A percentile compares a stretch with the other conserved stretches of the same genome.
These are phyloP conservation scores for Drosophila cracens DNA, from an alignment of 2,888 invertebrate genomes.

Conservation along the genomic window DNA sequence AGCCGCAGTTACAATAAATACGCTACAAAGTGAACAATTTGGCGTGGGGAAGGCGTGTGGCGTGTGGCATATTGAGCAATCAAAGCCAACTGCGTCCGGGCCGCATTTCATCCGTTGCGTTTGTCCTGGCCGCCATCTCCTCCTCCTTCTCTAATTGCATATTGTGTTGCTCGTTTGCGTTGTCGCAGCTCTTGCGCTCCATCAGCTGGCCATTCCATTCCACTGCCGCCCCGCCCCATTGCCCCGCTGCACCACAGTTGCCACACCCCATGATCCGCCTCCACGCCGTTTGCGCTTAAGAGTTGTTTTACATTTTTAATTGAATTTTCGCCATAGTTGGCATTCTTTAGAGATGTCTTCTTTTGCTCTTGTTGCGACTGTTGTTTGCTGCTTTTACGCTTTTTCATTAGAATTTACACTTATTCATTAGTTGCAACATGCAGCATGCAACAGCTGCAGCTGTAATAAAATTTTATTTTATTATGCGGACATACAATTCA, in stretches of 20 bases:
- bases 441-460: constrained; percentile 77
- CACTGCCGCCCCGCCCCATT: neutral
- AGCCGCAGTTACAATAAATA: constrained; percentile 70
- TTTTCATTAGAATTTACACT: constrained; percentile 79
- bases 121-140: constrained; percentile 3
- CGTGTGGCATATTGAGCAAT: constrained; percentile 69
- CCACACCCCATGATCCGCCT: constrained; percentile 3
- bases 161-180: constrained; percentile 75
- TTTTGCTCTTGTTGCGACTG: constrained; percentile 29
- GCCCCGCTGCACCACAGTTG: too few relatives aligned
- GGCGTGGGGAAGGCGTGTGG: neutral
- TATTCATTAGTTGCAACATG: constrained; percentile 78
- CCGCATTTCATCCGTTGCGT: constrained; percentile 21
- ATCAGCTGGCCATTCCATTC: constrained; percentile 51
- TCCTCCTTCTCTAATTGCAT: constrained; percentile 69
- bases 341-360: constrained; percentile 57
- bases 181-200: constrained; percentile 64
- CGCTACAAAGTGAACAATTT: constrained; percentile 5
- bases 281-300: constrained; percentile 58
- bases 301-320: constrained; percentile 81
- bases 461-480: constrained; percentile 76
- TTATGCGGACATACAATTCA: constrained; percentile 65
- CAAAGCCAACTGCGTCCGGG: constrained; percentile 75
- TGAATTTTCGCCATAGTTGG: constrained; percentile 79
- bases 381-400: constrained; percentile 61